Conservation (phyloP, 37 sponge, comb jelly and placozoan species). For the Axinella damicornis region DNA sequence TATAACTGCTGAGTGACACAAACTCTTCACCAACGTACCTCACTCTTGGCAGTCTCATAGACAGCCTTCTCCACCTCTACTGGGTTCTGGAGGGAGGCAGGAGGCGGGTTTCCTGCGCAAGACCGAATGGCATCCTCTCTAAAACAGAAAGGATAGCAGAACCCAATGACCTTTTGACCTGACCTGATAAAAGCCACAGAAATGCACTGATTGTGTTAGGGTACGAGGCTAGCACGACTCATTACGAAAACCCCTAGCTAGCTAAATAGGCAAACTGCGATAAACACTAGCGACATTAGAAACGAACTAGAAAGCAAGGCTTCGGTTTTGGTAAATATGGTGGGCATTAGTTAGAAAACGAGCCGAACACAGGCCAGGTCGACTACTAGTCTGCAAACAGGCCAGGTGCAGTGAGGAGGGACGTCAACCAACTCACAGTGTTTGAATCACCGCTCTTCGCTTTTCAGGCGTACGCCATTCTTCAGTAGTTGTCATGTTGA, state of each 20-base stretch:
- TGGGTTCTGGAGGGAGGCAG: slow-evolving; percentile 14
- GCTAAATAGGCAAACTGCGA: too few relatives aligned
- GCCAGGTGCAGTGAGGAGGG: too few relatives aligned
- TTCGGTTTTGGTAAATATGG: too few relatives aligned
- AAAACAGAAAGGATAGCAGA: neutral
- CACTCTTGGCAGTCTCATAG: slow-evolving; percentile 36
- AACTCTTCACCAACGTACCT: neutral
- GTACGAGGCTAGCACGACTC: too few relatives aligned
- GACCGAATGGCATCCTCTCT: slow-evolving; percentile 5
- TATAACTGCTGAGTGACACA: too few relatives aligned
- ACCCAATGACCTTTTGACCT: too few relatives aligned
- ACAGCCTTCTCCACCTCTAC: slow-evolving; percentile 39
- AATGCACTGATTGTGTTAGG: too few relatives aligned
- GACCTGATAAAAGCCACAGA: too few relatives aligned
- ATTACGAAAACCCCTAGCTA: too few relatives aligned
- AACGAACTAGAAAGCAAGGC: too few relatives aligned
- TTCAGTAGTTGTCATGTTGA: slow-evolving; percentile 17
- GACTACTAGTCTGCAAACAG: neutral
- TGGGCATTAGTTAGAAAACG: too few relatives aligned
- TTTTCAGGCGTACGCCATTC: slow-evolving; percentile 22
- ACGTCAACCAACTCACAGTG: slow-evolving; percentile 41
- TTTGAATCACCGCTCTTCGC: slow-evolving; percentile 14
- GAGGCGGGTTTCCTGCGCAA: neutral
- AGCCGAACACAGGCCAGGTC: neutral
- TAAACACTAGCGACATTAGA: too few relatives aligned